A percentile compares a stretch with the other conserved stretches of the same genome.
Conservation (phyloP, 2,113 vertebrate genomes). For the Triplophysa dalaica region DNA sequence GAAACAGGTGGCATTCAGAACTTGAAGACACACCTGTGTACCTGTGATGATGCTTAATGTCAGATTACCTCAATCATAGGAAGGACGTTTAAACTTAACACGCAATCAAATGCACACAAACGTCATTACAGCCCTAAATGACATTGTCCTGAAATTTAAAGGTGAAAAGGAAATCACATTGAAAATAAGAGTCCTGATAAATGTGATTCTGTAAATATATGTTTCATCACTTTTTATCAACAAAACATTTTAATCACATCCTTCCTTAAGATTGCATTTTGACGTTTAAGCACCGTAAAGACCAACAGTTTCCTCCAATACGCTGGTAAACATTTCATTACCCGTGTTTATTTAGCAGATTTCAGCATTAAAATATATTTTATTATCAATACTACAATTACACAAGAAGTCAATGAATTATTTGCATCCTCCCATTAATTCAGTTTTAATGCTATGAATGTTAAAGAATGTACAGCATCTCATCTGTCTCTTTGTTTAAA, state of each 20-base stretch:
- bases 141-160: neutral
- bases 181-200: neutral
- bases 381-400: conserved; percentile 11
- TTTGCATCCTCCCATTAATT: conserved; percentile 13
- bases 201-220: neutral
- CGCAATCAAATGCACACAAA: neutral
- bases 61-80: neutral
- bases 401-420: neutral
- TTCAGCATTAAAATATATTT: neutral
- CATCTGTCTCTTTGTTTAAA: neutral
- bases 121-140: neutral
- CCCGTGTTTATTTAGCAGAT: neutral
- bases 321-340: neutral
- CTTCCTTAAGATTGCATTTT: neutral
- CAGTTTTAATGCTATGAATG: neutral
- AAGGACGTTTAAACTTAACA: neutral
- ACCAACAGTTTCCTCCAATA: neutral
- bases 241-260: conserved; percentile 28
- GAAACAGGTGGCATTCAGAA: conserved; percentile 55
- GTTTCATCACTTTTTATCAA: neutral
- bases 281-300: neutral
- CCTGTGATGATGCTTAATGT: conserved; percentile 4
- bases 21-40: conserved; percentile 24
- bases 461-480: neutral
- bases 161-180: neutral